phyloP scores from a whole-genome alignment of 2,797 vertebrate species.

The Molossus molossus region DNA sequence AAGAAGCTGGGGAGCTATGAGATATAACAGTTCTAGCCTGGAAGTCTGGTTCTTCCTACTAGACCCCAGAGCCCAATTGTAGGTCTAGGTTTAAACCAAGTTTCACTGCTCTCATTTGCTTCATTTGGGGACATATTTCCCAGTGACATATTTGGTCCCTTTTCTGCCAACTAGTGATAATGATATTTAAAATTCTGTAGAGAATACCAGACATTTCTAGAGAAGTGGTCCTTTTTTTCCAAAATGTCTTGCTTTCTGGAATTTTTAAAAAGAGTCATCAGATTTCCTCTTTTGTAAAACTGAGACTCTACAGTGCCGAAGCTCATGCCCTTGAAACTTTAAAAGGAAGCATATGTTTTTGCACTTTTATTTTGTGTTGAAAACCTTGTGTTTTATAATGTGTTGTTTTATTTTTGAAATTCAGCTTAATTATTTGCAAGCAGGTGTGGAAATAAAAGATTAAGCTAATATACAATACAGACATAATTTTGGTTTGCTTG shows the following conservation, averaged over 20 bases:
- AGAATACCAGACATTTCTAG: constrained; percentile 61
- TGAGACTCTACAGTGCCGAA: background rate
- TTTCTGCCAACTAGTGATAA: constrained; percentile 69
- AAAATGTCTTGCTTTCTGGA: constrained; percentile 63
- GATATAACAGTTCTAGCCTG: background rate
- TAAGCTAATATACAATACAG: background rate
- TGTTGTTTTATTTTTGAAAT: constrained; percentile 43
- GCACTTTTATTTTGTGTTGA: constrained; percentile 31
- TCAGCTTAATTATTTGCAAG: constrained; percentile 51
- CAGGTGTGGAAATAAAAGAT: constrained; percentile 24
- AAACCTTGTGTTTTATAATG: background rate
- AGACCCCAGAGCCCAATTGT: background rate
- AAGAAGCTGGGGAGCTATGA: background rate
- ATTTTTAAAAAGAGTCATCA: constrained; percentile 38
- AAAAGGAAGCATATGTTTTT: constrained; percentile 13
- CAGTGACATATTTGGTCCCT: constrained; percentile 65
- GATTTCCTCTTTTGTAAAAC: constrained; percentile 18
- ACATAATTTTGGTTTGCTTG: background rate
- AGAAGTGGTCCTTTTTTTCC: constrained; percentile 65
- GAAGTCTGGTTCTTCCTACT: background rate
- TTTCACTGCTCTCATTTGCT: constrained; percentile 60
- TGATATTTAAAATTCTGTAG: constrained; percentile 65
- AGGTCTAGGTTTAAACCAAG: constrained; percentile 8
- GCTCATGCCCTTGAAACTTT: constrained; percentile 14
- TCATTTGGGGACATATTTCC: constrained; percentile 62